A percentile compares a stretch with the other conserved stretches of the same genome.
Conservation (phyloP, 2,113 vertebrate genomes). For the western clawed frog (Xenopus tropicalis) region DNA sequence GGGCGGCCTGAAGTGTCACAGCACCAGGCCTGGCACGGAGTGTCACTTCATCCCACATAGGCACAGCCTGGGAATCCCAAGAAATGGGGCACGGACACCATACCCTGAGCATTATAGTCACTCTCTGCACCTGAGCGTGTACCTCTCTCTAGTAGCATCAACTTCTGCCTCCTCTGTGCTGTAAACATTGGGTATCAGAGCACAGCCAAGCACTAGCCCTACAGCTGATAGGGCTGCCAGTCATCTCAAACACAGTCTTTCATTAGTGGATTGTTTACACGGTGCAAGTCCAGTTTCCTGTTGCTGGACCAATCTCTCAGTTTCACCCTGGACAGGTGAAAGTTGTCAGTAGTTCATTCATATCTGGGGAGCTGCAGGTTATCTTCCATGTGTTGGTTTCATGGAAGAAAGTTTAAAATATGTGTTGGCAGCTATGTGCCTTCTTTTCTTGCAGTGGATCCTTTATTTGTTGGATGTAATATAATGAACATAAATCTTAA, state of each 20-base stretch:
- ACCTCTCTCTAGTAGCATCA: background rate
- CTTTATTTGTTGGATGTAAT: no score
- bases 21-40: constrained; percentile 24
- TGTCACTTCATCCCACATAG: constrained; percentile 16
- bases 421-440: no score
- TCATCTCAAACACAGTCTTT: background rate
- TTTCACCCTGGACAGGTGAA: no score
- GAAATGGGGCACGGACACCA: background rate
- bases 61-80: background rate
- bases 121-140: background rate
- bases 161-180: background rate
- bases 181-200: background rate
- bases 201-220: background rate
- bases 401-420: no score
- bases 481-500: no score
- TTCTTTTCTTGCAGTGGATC: no score
- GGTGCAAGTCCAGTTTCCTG: no score
- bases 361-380: no score
- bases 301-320: no score
- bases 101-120: background rate
- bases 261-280: background rate
- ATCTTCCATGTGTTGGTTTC: no score
- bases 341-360: no score
- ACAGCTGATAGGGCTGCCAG: background rate
- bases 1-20: background rate